Evolutionary conservation across 2,888 invertebrate species (phyloP).

Genomic region (Zaprionus bogoriensis): DNA sequence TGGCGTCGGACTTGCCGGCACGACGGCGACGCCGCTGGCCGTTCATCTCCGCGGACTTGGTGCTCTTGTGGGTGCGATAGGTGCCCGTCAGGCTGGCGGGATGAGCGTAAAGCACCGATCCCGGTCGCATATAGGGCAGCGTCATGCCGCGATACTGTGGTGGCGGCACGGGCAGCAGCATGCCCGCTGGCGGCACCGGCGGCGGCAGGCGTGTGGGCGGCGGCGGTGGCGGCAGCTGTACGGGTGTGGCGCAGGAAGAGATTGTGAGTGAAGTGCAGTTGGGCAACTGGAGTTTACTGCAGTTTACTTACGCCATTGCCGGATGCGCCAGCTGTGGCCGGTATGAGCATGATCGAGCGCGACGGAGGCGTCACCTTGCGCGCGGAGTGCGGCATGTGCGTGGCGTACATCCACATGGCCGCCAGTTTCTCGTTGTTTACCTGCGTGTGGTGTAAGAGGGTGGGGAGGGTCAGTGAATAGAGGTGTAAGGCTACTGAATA

Average conservation of each 20-base stretch:
- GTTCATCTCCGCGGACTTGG: constrained; percentile 69
- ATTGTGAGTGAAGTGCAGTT: too few species aligned
- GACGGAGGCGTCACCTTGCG: constrained; percentile 55
- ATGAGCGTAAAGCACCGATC: constrained; percentile 69
- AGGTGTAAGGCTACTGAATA: too few species aligned
- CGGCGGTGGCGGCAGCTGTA: constrained; percentile 62
- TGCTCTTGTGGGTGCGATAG: constrained; percentile 74
- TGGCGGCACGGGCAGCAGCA: constrained; percentile 50
- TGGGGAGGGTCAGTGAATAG: neutral
- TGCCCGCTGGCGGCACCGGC: constrained; percentile 57
- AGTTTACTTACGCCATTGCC: constrained; percentile 65
- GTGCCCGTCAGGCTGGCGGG: constrained; percentile 71
- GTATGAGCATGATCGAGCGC: constrained; percentile 80
- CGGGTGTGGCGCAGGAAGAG: neutral
- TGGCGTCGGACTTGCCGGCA: constrained; percentile 68
- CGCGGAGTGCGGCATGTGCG: constrained; percentile 63
- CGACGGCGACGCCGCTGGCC: constrained; percentile 69
- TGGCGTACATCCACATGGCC: constrained; percentile 80
- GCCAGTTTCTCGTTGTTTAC: constrained; percentile 77
- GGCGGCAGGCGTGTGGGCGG: constrained; percentile 64
- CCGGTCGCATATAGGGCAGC: constrained; percentile 72
- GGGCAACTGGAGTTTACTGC: too few species aligned
- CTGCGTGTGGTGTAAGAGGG: constrained; percentile 28
- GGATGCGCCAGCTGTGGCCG: constrained; percentile 76
- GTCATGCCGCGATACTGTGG: constrained; percentile 73